These are phyloP conservation scores for Vanessa cardui DNA, from an alignment of 2,888 invertebrate species.

Conservation along the genomic window DNA sequence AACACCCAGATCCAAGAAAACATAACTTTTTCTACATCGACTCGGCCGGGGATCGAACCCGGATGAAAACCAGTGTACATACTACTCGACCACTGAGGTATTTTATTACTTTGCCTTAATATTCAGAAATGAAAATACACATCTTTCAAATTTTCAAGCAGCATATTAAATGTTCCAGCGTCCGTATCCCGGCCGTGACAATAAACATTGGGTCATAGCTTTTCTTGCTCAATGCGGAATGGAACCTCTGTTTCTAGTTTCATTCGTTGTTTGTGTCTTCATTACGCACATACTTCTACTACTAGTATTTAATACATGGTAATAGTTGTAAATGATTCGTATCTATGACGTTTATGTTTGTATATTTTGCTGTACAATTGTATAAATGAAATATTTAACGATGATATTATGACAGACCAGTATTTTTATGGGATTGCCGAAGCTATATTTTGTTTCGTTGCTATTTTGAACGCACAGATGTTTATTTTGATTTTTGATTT, in stretches of 20 bases:
- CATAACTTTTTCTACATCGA: too few relatives aligned
- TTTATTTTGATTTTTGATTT: too few relatives aligned
- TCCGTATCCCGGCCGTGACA: constrained; percentile 17
- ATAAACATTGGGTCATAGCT: constrained; percentile 30
- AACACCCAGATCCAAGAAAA: too few relatives aligned
- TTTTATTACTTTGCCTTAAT: not conserved
- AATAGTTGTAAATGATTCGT: constrained; percentile 4
- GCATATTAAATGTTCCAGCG: constrained; percentile 27
- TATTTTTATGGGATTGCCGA: too few relatives aligned
- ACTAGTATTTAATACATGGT: constrained; percentile 11
- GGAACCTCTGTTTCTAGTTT: constrained; percentile 17
- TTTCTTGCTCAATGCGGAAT: constrained; percentile 31
- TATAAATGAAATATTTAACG: not conserved
- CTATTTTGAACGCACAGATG: not conserved
- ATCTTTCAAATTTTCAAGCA: constrained; percentile 10
- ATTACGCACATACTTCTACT: constrained; percentile 14
- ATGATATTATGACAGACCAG: not conserved
- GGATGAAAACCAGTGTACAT: too few relatives aligned
- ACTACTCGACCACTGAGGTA: too few relatives aligned
- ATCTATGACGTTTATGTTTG: constrained; percentile 1
- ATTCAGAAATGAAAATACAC: not conserved
- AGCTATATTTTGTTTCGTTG: not conserved
- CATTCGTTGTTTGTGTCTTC: constrained; percentile 22
- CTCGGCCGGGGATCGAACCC: too few relatives aligned
- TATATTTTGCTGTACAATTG: not conserved